Evolutionary conservation across 2,888 invertebrate genomes (phyloP).

Genomic region (Oegoconia quadripuncta): DNA sequence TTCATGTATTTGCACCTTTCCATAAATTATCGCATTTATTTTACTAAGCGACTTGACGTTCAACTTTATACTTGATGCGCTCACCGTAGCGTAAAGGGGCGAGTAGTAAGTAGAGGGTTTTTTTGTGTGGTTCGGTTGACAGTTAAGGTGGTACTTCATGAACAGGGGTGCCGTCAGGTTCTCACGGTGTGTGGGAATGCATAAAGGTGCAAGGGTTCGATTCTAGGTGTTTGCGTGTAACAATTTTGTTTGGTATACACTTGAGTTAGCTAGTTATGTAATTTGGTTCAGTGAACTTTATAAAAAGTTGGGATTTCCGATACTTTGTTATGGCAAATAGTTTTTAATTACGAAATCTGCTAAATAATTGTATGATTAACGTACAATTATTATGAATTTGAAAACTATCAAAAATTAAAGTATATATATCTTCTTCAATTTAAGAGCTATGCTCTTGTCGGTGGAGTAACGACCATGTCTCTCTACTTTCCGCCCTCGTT

Average conservation of each 20-base stretch:
- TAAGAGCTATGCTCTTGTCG: too few species aligned
- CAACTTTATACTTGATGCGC: slow-evolving; percentile 41
- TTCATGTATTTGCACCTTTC: slow-evolving; percentile 44
- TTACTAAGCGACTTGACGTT: slow-evolving; percentile 25
- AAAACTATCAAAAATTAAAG: too few species aligned
- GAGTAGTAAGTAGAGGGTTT: slow-evolving; percentile 42
- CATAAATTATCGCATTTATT: slow-evolving; percentile 45
- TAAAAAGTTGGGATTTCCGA: neutral
- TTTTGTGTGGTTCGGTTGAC: slow-evolving; percentile 34
- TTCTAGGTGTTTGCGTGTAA: slow-evolving; percentile 22
- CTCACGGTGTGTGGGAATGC: slow-evolving; percentile 76
- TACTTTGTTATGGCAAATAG: too few species aligned
- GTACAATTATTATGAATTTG: too few species aligned
- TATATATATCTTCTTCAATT: too few species aligned
- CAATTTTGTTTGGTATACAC: slow-evolving; percentile 32
- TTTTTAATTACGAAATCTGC: too few species aligned
- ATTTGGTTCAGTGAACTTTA: neutral
- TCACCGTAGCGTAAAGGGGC: slow-evolving; percentile 43
- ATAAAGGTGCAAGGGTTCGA: slow-evolving; percentile 65
- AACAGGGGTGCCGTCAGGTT: slow-evolving; percentile 49
- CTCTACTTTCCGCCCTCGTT: too few species aligned
- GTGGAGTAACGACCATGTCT: too few species aligned
- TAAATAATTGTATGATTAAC: too few species aligned
- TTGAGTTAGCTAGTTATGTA: slow-evolving; percentile 16
- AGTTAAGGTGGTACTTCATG: slow-evolving; percentile 55